Evolutionary conservation across 2,888 invertebrate species (phyloP).

Genomic region (Agrotis ipsilon): DNA sequence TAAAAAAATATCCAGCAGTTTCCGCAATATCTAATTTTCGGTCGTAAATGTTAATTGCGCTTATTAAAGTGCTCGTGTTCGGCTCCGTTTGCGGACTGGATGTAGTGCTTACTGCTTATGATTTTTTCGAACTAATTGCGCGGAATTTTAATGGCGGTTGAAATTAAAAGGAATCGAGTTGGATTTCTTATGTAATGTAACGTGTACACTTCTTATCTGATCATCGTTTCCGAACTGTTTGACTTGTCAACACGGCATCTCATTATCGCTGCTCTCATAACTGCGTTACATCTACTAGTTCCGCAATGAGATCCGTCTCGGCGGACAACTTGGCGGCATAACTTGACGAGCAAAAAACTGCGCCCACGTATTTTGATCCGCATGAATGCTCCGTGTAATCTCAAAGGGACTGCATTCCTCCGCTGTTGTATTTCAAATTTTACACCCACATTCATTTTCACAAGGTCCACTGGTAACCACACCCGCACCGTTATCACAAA

Average conservation of each 20-base stretch:
- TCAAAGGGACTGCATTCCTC: constrained; percentile 70
- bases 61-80: constrained; percentile 73
- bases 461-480: constrained; percentile 71
- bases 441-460: constrained; percentile 69
- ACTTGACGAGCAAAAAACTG: constrained; percentile 63
- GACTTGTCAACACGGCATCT: constrained; percentile 61
- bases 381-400: constrained; percentile 61
- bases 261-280: constrained; percentile 64
- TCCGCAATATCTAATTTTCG: constrained; percentile 85
- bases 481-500: constrained; percentile 70
- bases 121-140: constrained; percentile 51
- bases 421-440: constrained; percentile 58
- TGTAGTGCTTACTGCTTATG: constrained; percentile 52
- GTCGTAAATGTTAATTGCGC: constrained; percentile 83
- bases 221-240: constrained; percentile 59
- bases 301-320: constrained; percentile 70
- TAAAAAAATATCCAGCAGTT: constrained; percentile 76
- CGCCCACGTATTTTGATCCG: constrained; percentile 66
- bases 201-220: constrained; percentile 56
- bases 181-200: constrained; percentile 54
- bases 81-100: constrained; percentile 48
- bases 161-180: constrained; percentile 44
- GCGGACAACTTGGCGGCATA: constrained; percentile 44
- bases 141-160: constrained; percentile 43
- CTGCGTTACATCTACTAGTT: constrained; percentile 67